These are phyloP conservation scores for Geopemphigus sp. DNA, from an alignment of 1,140 invertebrate species.

Conservation along the genomic window DNA sequence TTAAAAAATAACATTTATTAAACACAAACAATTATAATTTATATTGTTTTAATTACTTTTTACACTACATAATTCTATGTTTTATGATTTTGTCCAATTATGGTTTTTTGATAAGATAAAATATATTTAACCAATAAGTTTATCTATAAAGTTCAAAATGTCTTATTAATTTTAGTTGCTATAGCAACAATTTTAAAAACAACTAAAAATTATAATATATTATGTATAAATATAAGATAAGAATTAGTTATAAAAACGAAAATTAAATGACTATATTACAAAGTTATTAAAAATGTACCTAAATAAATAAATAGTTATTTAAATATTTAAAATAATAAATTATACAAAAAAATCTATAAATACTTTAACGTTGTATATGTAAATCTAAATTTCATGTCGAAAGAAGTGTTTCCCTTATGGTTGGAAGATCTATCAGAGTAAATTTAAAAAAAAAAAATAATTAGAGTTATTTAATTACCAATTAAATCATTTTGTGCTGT, in stretches of 20 bases:
- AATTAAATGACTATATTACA: background rate
- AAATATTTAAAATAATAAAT: background rate
- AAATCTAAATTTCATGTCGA: conserved; percentile 43
- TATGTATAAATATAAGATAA: conserved; percentile 36
- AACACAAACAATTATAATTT: background rate
- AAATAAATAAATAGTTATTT: background rate
- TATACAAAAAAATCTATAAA: background rate
- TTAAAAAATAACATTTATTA: background rate
- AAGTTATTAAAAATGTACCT: background rate
- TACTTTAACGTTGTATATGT: conserved; percentile 8
- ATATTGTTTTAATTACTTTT: background rate
- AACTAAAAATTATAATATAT: conserved; percentile 13
- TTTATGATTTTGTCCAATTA: background rate
- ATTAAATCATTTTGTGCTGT: background rate
- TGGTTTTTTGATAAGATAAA: conserved; percentile 37
- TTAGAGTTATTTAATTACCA: background rate
- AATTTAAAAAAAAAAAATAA: conserved; percentile 4
- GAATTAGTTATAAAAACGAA: background rate
- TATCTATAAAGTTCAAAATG: conserved; percentile 7
- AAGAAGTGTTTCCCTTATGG: conserved; percentile 52
- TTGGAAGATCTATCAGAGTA: conserved; percentile 53
- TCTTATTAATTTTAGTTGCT: conserved; percentile 5
- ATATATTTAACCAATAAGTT: conserved; percentile 7
- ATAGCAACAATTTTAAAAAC: conserved; percentile 40
- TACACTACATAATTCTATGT: background rate